Percentiles rank a stretch among this genome's conserved stretches.
These are phyloP conservation scores for Drosophila kepulauana DNA, from an alignment of 1,140 invertebrate species.

Conservation along the genomic window DNA sequence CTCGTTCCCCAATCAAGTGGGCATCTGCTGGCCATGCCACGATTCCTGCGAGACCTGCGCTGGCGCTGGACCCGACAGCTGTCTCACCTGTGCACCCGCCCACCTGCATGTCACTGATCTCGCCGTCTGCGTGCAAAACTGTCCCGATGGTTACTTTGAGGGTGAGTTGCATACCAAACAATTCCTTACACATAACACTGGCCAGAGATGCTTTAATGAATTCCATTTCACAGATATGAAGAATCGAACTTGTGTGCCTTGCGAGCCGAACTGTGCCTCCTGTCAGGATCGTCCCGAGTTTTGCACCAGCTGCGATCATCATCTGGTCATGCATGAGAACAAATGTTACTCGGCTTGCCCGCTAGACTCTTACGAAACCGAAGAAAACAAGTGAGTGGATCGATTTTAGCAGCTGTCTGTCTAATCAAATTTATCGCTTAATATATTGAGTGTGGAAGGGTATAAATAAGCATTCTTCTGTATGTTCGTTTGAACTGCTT, in stretches of 20 bases:
- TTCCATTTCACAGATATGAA: constrained; percentile 39
- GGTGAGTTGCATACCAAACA: constrained; percentile 86
- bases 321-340: constrained; percentile 91
- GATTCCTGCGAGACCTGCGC: constrained; percentile 94
- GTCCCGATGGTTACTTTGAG: constrained; percentile 94
- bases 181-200: not conserved
- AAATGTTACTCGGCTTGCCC: constrained; percentile 94
- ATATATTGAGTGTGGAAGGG: no score
- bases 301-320: constrained; percentile 93
- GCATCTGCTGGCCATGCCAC: constrained; percentile 92
- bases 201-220: not conserved
- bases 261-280: constrained; percentile 92
- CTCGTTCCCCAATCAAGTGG: constrained; percentile 91
- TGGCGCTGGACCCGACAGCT: constrained; percentile 93
- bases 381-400: constrained; percentile 90
- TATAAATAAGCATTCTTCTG: no score
- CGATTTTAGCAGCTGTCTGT: not conserved
- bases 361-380: constrained; percentile 91
- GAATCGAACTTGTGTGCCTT: constrained; percentile 91
- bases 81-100: constrained; percentile 92
- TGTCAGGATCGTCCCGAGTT: constrained; percentile 92
- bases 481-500: no score
- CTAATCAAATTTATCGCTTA: not conserved
- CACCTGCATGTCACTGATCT: constrained; percentile 91
- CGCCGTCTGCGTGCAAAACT: constrained; percentile 92